phyloP scores from a whole-genome alignment of 2,797 vertebrate genomes.

The Tympanoctomys barrerae region DNA sequence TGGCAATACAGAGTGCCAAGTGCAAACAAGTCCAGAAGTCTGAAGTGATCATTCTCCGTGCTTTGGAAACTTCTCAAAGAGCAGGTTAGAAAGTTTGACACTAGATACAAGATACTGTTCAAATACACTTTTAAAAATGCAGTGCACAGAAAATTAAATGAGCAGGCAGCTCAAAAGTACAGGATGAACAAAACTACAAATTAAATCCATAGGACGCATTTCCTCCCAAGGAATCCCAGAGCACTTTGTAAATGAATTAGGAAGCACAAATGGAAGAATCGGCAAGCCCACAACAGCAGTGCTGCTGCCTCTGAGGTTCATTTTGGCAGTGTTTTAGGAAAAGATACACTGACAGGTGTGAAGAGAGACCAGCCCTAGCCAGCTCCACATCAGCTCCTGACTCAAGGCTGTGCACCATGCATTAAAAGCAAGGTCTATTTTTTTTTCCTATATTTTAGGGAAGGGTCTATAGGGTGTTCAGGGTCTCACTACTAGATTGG shows the following conservation, averaged over 20 bases:
- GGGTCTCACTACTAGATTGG: too few relatives aligned
- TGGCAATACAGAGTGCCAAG: neutral
- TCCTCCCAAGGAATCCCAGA: slow-evolving; percentile 51
- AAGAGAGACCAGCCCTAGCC: neutral
- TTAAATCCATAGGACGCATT: slow-evolving; percentile 61
- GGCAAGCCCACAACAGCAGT: neutral
- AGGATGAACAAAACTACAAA: slow-evolving; percentile 68
- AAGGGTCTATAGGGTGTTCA: too few relatives aligned
- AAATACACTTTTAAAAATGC: slow-evolving; percentile 63
- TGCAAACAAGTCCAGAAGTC: neutral
- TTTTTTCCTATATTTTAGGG: too few relatives aligned
- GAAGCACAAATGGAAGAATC: slow-evolving; percentile 12
- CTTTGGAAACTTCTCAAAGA: slow-evolving; percentile 58
- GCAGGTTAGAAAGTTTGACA: neutral
- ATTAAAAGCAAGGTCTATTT: neutral
- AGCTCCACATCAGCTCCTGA: neutral
- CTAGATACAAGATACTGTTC: slow-evolving; percentile 43
- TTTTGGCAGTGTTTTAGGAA: neutral
- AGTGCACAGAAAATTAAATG: slow-evolving; percentile 60
- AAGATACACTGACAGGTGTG: neutral
- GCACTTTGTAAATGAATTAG: slow-evolving; percentile 55
- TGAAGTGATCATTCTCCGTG: neutral
- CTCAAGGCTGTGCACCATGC: neutral
- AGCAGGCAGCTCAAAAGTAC: slow-evolving; percentile 39
- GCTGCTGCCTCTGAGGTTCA: neutral